Evolutionary conservation across 2,113 vertebrate species (phyloP), one percentile per base, ranked within the genome.

Genomic region (Peucedramus taeniatus): DNA sequence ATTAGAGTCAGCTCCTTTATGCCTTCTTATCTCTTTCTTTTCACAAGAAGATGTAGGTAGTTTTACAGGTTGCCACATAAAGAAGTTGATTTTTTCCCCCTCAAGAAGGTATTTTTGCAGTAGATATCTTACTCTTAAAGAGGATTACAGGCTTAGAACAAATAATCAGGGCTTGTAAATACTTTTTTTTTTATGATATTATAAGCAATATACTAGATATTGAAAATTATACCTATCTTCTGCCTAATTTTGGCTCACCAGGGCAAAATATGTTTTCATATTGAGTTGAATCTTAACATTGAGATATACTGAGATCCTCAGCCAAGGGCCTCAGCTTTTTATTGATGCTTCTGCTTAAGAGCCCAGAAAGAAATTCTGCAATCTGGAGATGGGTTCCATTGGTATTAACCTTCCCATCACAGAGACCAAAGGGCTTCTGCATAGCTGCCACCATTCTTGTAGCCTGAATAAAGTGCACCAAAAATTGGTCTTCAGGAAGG

Each of bases 1-100:
- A 53, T 93, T 95, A 95, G 69, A 87, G 66, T 94, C 89, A 93
- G 26, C 19, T 92, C 30, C 68, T 94, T 80, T 88, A 86, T 97
- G 30, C 35, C 23, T 88, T 54, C 61, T 90, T 93, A 85, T 90
- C 63, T 93, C 74, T 74, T 83, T 75, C 64, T 87, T 92, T 96
- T 85, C 47, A 82, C 39, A 66, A 50, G 72, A 93, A 63, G 45
- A 57, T 72, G 16, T 60, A 93, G 87, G 72, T 76, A 82, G 54
- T 83, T 96, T 92, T 90, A 83, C 33, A 83, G 39, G 50, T 90
- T 83, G 10, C 40, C 33, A 87, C 33, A 86, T 78, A 81, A 89
- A 60, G 30, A 87, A 82, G 28, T 49, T 80, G 37, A 44, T 64
- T 39, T 75, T 78, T 60, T 6, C 5, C 10, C 33, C 44, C 19